Evolutionary conservation across 2,888 invertebrate species (phyloP).

Genomic region (Ectemnius lituratus): DNA sequence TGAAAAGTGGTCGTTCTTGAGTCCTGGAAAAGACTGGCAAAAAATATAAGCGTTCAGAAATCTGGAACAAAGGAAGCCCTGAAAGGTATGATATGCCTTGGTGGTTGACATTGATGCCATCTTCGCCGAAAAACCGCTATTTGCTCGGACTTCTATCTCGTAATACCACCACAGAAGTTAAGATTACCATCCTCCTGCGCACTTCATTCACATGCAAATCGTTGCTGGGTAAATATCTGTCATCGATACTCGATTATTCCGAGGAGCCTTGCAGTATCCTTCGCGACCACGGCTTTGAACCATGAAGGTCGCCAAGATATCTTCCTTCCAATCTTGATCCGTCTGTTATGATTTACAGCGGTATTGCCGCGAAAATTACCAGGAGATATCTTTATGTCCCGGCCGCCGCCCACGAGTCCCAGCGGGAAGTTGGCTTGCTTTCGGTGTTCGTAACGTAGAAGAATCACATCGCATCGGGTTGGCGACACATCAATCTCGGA

Average conservation of each 20-base stretch:
- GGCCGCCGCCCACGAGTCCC: background rate
- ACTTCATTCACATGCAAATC: constrained; percentile 59
- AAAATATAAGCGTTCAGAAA: too few species aligned
- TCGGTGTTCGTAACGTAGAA: too few species aligned
- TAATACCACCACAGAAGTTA: constrained; percentile 14
- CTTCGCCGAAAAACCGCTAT: constrained; percentile 25
- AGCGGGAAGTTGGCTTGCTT: background rate
- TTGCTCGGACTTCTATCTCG: constrained; percentile 22
- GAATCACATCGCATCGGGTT: background rate
- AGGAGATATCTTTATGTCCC: constrained; percentile 1
- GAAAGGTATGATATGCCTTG: background rate
- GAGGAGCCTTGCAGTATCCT: constrained; percentile 42
- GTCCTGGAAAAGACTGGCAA: too few species aligned
- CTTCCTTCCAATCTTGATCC: constrained; percentile 22
- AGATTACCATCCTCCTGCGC: constrained; percentile 46
- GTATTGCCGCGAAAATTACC: constrained; percentile 13
- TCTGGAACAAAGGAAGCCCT: background rate
- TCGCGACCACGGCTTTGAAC: constrained; percentile 31
- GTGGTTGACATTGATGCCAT: constrained; percentile 19
- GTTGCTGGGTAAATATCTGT: constrained; percentile 40
- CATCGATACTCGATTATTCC: constrained; percentile 47
- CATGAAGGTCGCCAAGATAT: constrained; percentile 42
- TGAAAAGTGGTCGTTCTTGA: too few species aligned
- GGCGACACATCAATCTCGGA: background rate
- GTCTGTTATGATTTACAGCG: constrained; percentile 30